Evolutionary conservation across 2,113 vertebrate genomes (phyloP).

Genomic region (Pogonocichla stellata): DNA sequence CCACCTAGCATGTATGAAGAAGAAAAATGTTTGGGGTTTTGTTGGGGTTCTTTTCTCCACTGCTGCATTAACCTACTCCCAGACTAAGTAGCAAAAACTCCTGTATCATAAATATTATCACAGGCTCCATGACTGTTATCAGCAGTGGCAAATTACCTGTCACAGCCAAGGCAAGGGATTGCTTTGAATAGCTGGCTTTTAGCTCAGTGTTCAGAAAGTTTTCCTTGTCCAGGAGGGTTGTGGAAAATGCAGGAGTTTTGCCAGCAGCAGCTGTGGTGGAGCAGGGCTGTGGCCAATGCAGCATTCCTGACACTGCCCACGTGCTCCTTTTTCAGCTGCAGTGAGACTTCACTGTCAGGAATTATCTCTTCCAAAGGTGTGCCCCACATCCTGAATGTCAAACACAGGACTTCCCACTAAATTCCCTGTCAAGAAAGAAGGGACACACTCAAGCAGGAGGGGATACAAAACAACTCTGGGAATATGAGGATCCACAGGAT

Average conservation of each 20-base stretch:
- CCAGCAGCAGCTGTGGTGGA: not conserved
- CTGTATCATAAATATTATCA: not conserved
- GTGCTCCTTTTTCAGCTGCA: not conserved
- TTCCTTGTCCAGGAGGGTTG: not conserved
- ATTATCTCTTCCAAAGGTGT: not conserved
- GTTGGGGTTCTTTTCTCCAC: not conserved
- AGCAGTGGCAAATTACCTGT: slow-evolving; percentile 35
- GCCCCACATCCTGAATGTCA: not conserved
- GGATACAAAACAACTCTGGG: not conserved
- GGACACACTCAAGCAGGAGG: not conserved
- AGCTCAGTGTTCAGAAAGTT: slow-evolving; percentile 18
- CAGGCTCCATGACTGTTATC: not conserved
- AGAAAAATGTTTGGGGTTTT: not conserved
- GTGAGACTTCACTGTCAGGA: not conserved
- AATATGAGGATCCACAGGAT: not conserved
- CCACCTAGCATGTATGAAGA: not conserved
- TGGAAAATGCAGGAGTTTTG: not conserved
- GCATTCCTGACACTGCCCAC: not conserved
- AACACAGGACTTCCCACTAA: not conserved
- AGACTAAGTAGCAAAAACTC: not conserved
- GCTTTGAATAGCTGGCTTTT: slow-evolving; percentile 12
- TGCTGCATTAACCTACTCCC: not conserved
- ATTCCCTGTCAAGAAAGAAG: not conserved
- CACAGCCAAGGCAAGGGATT: not conserved
- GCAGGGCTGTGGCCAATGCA: not conserved